A percentile compares a stretch with the other conserved stretches of the same genome.
phyloP scores from a whole-genome alignment of 2,888 invertebrate genomes.

The Polymixis flavicincta region DNA sequence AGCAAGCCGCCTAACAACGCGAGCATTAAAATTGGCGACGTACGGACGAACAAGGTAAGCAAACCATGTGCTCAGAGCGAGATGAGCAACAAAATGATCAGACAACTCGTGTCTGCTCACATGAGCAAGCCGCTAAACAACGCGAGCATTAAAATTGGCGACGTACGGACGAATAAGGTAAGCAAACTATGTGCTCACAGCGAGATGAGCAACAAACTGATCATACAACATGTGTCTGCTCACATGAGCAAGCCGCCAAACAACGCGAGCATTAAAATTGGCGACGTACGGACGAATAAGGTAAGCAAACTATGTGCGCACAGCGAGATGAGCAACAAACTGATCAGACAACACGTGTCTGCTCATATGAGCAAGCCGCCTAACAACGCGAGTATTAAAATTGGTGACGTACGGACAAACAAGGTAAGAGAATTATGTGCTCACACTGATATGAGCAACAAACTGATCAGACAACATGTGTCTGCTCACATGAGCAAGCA shows the following conservation, averaged over 20 bases:
- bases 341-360: no score
- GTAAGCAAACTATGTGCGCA: slow-evolving; percentile 5
- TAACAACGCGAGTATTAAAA: no score
- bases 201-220: slow-evolving; percentile 3
- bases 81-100: slow-evolving; percentile 7
- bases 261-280: background rate
- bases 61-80: background rate
- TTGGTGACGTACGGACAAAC: no score
- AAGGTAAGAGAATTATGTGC: no score
- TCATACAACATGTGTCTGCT: background rate
- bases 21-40: slow-evolving; percentile 76
- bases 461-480: no score
- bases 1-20: slow-evolving; percentile 44
- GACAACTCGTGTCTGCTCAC: background rate
- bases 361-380: background rate
- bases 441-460: no score
- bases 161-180: slow-evolving; percentile 62
- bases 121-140: background rate
- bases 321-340: background rate
- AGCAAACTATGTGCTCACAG: slow-evolving; percentile 5
- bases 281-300: background rate
- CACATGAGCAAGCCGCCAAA: background rate
- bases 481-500: background rate
- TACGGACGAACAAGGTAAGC: slow-evolving; percentile 58
- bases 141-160: slow-evolving; percentile 76